phyloP scores from a whole-genome alignment of 2,888 invertebrate genomes.

The Glyphotaelius pellucidus region DNA sequence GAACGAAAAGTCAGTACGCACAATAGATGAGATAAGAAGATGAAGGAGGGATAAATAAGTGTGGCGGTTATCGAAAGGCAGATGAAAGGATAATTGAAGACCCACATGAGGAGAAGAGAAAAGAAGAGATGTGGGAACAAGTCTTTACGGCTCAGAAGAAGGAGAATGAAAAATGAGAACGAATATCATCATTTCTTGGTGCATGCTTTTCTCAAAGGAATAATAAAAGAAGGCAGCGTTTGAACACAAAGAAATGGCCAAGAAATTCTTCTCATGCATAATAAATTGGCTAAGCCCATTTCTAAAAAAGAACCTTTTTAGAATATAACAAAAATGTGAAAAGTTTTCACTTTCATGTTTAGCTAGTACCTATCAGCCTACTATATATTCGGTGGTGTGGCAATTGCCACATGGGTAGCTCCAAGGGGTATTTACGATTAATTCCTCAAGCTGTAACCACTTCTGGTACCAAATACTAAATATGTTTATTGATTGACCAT shows the following conservation, averaged over 20 bases:
- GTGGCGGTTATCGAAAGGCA: background rate
- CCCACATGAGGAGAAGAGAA: background rate
- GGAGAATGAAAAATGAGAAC: background rate
- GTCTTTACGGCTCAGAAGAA: background rate
- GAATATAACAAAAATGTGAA: constrained; percentile 2
- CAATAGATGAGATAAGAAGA: background rate
- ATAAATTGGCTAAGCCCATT: background rate
- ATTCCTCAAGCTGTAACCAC: background rate
- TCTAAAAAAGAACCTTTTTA: background rate
- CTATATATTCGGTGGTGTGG: too few relatives aligned
- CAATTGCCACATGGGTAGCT: background rate
- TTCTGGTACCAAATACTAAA: background rate
- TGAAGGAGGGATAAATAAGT: background rate
- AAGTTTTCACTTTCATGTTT: background rate
- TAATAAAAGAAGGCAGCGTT: background rate
- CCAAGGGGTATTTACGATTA: background rate
- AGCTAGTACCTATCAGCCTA: background rate
- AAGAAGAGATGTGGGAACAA: background rate
- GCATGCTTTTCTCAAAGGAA: background rate
- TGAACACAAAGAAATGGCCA: background rate
- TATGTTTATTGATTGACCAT: too few relatives aligned
- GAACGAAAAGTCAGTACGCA: background rate
- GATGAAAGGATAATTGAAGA: background rate
- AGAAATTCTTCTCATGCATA: background rate
- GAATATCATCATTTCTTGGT: background rate